phyloP scores from a whole-genome alignment of 2,888 invertebrate species.

The Trachelus iudaicus region DNA sequence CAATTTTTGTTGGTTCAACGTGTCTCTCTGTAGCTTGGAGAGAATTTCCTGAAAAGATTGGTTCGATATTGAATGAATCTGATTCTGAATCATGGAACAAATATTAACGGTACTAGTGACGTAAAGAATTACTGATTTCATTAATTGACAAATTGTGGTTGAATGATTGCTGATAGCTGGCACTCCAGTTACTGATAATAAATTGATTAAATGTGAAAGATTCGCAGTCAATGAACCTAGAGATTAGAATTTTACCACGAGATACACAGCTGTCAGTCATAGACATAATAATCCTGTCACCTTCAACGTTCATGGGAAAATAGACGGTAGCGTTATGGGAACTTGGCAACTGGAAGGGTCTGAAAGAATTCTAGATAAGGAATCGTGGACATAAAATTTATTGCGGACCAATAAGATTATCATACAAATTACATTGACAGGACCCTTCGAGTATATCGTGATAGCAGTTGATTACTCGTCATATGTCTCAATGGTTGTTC shows the following conservation, averaged over 20 bases:
- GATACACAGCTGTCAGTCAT: slow-evolving; percentile 28
- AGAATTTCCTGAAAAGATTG: slow-evolving; percentile 28
- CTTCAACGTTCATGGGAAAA: slow-evolving; percentile 21
- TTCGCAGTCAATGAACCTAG: slow-evolving; percentile 19
- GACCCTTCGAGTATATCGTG: slow-evolving; percentile 35
- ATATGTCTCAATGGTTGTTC: slow-evolving; percentile 33
- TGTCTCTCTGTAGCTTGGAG: slow-evolving; percentile 23
- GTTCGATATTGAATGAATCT: slow-evolving; percentile 27
- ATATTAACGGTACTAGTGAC: not conserved
- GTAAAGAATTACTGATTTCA: not conserved
- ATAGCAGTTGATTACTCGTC: slow-evolving; percentile 28
- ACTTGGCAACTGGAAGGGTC: slow-evolving; percentile 34
- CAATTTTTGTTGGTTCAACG: slow-evolving; percentile 16
- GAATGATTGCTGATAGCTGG: slow-evolving; percentile 33
- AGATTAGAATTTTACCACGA: slow-evolving; percentile 22
- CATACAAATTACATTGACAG: slow-evolving; percentile 16
- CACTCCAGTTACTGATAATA: slow-evolving; percentile 24
- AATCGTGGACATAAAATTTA: not conserved
- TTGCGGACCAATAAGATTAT: not conserved
- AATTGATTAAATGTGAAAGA: slow-evolving; percentile 31
- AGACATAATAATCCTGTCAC: slow-evolving; percentile 20
- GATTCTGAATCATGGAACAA: slow-evolving; percentile 20
- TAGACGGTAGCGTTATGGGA: slow-evolving; percentile 27
- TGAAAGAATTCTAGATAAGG: slow-evolving; percentile 28
- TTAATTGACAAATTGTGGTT: slow-evolving; percentile 24